Percentiles rank a stretch among this genome's conserved stretches.
These are phyloP conservation scores for Melanotaenia trifasciata DNA, from an alignment of 2,797 vertebrate genomes.

Conservation along the genomic window DNA sequence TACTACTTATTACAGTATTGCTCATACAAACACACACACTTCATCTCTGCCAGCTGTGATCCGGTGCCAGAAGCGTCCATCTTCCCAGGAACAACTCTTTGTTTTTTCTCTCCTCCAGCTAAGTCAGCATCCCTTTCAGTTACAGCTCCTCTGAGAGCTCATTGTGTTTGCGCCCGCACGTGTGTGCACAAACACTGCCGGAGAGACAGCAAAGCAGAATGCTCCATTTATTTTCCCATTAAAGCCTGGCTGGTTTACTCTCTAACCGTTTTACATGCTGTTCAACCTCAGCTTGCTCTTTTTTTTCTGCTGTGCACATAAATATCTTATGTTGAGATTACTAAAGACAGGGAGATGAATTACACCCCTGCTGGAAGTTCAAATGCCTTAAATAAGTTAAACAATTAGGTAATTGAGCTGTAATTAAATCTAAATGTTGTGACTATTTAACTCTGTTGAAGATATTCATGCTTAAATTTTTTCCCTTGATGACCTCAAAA, in stretches of 20 bases:
- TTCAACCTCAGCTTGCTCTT: slow-evolving; percentile 56
- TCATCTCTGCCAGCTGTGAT: slow-evolving; percentile 52
- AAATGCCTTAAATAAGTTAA: background rate
- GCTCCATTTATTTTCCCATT: slow-evolving; percentile 80
- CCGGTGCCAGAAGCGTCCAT: slow-evolving; percentile 64
- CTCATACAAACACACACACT: slow-evolving; percentile 18
- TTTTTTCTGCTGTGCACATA: slow-evolving; percentile 17
- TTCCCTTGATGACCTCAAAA: slow-evolving; percentile 1
- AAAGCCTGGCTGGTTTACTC: slow-evolving; percentile 67
- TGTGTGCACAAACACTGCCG: slow-evolving; percentile 26
- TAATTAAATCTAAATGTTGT: background rate
- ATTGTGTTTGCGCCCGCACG: slow-evolving; percentile 41
- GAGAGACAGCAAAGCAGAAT: slow-evolving; percentile 56
- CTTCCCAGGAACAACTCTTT: slow-evolving; percentile 68
- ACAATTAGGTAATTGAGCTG: slow-evolving; percentile 12
- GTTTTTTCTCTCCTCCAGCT: slow-evolving; percentile 62
- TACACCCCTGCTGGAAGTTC: slow-evolving; percentile 8
- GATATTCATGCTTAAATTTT: background rate
- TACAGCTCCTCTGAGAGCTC: slow-evolving; percentile 64
- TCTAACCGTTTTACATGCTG: slow-evolving; percentile 66
- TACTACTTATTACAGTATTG: slow-evolving; percentile 32
- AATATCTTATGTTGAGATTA: slow-evolving; percentile 37
- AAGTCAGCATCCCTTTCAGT: slow-evolving; percentile 73
- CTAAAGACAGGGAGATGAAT: slow-evolving; percentile 25
- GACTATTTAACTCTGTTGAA: background rate